Conservation (phyloP, 2,888 invertebrate species). For the Trissolcus japonicus region DNA sequence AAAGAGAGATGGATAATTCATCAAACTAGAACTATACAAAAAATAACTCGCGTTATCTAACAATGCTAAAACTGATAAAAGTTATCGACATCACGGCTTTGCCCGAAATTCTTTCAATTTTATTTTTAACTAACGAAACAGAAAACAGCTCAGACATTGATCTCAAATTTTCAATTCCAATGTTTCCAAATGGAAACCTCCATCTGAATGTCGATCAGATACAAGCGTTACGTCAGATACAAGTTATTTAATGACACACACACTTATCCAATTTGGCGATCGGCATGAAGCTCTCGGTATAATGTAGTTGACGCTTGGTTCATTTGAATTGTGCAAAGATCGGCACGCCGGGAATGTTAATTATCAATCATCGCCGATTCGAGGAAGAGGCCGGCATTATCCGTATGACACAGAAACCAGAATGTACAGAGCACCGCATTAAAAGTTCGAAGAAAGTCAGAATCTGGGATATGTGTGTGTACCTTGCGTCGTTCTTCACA, state of each 20-base stretch:
- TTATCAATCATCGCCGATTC: conserved; percentile 47
- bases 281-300: conserved; percentile 4
- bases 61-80: conserved; percentile 15
- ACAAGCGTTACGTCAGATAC: conserved; percentile 17
- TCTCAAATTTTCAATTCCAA: no score
- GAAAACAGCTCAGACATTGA: no score
- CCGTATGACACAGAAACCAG: conserved; percentile 47
- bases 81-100: no score
- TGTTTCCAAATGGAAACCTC: no score
- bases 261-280: conserved; percentile 16
- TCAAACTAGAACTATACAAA: conserved; percentile 28
- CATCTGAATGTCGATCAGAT: no score
- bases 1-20: conserved; percentile 24
- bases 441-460: conserved; percentile 46
- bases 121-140: no score
- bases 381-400: conserved; percentile 34
- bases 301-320: neutral
- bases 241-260: conserved; percentile 18
- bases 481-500: conserved; percentile 12
- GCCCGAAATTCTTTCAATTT: no score
- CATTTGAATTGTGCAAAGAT: conserved; percentile 36
- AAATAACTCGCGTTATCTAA: conserved; percentile 32
- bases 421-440: conserved; percentile 28
- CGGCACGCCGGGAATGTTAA: conserved; percentile 45
- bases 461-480: conserved; percentile 23